Base-by-base conservation (phyloP, 2,113 vertebrate genomes). In the Pelobates fuscus region DNA sequence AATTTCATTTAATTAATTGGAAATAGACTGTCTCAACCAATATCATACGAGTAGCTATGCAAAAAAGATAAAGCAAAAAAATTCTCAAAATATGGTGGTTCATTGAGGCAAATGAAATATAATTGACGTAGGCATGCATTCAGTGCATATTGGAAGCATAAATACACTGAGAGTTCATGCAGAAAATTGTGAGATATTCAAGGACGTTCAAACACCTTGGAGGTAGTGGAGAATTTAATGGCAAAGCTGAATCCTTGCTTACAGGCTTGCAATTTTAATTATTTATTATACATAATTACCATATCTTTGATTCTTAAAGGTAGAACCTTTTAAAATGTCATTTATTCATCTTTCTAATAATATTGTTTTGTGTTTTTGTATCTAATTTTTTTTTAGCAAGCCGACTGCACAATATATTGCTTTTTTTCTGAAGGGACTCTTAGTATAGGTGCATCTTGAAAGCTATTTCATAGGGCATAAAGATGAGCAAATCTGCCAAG, bases 91-190 rank as follows among this genome's bases (percentile, higher is more conserved):
- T 65, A 23, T 23, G 21, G 52, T 10, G n/a, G 24, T 25, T 43
- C 21, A 65, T 20, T 43, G 62, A 43, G 62, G 20, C 20, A 43
- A 65, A 65, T 30, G 32, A 43, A 41, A 65, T 32, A 41, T 43
- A 43, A 43, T 65, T 43, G 62, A 43, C 32, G 32, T 65, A 37
- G 37, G 62, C n/a, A 65, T 65, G 62, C 62, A 15, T 65, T 21
- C 11, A 23, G 32, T 43, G 43, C 62, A 43, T 20, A 43, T 18
- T 43, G 20, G n/a, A 43, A 15, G 62, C 62, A 65, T 43, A 65
- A 65, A 65, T 24, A 44, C 21, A 44, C 32, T 62, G 26, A 62
- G 2, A 65, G 62, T 5, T 41, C 8, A 44, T 65, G 20, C 62
- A 65, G 62, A 24, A 43, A 23, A 65, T 32, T 43, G 30, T 24